Evolutionary conservation across 2,797 vertebrate genomes (phyloP).

Genomic region (Semaprochilodus insignis): DNA sequence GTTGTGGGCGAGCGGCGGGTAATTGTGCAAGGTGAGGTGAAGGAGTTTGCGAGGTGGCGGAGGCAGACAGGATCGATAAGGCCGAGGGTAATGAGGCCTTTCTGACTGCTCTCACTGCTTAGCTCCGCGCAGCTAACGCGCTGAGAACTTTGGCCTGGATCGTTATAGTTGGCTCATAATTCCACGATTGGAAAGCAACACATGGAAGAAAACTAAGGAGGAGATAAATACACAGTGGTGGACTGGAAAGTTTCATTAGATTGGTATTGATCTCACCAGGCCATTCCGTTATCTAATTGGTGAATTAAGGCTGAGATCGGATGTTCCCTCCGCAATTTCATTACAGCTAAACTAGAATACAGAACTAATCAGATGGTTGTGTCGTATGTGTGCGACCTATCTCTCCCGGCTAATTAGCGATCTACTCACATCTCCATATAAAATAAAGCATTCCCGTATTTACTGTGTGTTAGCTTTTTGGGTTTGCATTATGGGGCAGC

Average conservation of each 20-base stretch:
- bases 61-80: constrained; percentile 56
- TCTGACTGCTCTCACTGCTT: constrained; percentile 10
- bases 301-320: background rate
- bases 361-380: background rate
- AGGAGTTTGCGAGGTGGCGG: constrained; percentile 46
- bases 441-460: no score
- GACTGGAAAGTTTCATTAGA: background rate
- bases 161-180: constrained; percentile 26
- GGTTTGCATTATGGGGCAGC: no score
- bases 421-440: no score
- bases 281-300: background rate
- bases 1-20: constrained; percentile 49
- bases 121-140: background rate
- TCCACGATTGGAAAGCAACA: background rate
- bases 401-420: no score
- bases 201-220: background rate
- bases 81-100: constrained; percentile 44
- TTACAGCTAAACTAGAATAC: background rate
- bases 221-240: background rate
- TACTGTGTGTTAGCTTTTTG: no score
- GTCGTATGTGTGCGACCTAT: no score
- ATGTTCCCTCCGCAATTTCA: background rate
- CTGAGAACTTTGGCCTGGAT: constrained; percentile 7
- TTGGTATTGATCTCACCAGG: constrained; percentile 4
- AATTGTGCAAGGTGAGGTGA: constrained; percentile 63